Conservation (phyloP, 1,140 invertebrate genomes). For the Mesaphorura yosii region DNA sequence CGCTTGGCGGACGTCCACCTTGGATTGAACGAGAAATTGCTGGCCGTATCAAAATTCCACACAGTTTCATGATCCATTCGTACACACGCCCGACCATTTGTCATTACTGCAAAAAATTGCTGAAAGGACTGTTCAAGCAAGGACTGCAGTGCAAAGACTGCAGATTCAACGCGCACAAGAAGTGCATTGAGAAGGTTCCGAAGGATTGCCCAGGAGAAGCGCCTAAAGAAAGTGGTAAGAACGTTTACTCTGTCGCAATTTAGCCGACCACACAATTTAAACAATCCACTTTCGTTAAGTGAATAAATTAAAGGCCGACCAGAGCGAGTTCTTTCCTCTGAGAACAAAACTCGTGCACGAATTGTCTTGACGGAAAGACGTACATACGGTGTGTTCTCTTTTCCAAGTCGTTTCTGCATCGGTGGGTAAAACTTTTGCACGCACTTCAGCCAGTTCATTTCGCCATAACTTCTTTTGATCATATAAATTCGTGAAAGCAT, state of each 20-base stretch:
- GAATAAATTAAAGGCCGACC: no score
- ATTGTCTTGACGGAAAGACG: no score
- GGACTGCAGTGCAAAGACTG: conserved; percentile 96
- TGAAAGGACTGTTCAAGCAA: conserved; percentile 92
- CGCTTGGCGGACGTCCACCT: conserved; percentile 52
- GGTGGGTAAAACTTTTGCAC: no score
- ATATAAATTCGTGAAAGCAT: no score
- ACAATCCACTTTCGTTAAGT: no score
- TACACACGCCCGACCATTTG: conserved; percentile 94
- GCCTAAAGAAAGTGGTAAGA: conserved; percentile 36
- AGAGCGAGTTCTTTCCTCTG: no score
- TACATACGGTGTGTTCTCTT: no score
- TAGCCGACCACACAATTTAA: no score
- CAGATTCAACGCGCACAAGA: conserved; percentile 95
- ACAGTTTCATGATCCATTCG: conserved; percentile 81
- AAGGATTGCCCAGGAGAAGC: conserved; percentile 89
- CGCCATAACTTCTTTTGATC: no score
- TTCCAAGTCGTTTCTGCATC: no score
- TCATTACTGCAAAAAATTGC: conserved; percentile 85
- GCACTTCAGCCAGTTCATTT: no score
- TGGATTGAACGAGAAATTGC: conserved; percentile 64
- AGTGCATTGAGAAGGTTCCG: conserved; percentile 85
- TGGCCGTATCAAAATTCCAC: conserved; percentile 68
- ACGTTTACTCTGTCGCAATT: background rate
- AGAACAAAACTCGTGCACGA: no score